Percentiles rank a stretch among this genome's conserved stretches.
These are phyloP conservation scores for Accipiter cooperii DNA, from an alignment of 2,113 vertebrate species.

Conservation along the genomic window DNA sequence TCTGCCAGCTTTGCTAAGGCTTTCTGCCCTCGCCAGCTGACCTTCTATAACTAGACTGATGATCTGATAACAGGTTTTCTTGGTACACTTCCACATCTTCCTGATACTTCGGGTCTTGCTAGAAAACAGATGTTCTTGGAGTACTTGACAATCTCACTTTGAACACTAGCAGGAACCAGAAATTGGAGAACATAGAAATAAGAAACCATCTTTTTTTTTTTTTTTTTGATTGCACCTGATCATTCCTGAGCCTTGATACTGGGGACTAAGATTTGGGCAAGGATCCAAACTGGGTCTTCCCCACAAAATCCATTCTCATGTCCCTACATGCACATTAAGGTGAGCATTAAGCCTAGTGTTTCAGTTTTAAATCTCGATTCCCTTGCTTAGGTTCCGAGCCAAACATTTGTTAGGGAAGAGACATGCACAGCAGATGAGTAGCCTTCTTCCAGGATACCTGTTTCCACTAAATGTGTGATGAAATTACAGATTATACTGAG, in stretches of 20 bases:
- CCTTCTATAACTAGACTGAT: neutral
- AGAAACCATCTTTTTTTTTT: neutral
- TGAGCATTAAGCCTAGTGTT: neutral
- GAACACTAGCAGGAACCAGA: neutral
- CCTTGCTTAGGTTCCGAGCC: neutral
- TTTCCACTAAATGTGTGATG: neutral
- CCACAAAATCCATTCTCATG: neutral
- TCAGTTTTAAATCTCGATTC: conserved; percentile 28
- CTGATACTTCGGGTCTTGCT: neutral
- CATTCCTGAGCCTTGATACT: neutral
- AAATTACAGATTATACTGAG: neutral
- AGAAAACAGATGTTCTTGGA: conserved; percentile 42
- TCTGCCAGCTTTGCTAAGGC: neutral
- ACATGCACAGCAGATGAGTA: neutral
- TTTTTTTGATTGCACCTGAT: neutral
- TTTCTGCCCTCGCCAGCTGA: neutral
- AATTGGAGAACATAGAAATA: neutral
- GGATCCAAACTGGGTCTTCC: conserved; percentile 7
- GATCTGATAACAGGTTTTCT: neutral
- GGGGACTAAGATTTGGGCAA: neutral
- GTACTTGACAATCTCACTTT: neutral
- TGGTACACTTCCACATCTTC: neutral
- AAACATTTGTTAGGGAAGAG: neutral
- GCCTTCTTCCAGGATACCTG: neutral
- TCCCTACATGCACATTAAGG: neutral